Evolutionary conservation across 2,797 vertebrate species (phyloP).

Genomic region (Scomberomorus guttatus): DNA sequence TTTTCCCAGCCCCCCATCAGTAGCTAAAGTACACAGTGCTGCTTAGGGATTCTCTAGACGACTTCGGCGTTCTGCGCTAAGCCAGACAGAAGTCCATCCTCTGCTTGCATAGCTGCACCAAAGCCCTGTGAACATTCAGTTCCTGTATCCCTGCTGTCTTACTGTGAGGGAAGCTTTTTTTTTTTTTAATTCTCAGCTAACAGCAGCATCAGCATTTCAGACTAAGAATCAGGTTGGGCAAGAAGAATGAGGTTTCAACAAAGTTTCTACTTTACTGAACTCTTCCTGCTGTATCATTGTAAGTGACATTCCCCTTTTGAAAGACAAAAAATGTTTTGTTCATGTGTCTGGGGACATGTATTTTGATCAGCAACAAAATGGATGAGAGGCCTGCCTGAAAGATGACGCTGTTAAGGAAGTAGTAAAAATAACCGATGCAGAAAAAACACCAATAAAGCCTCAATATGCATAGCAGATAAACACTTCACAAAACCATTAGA

Average conservation of each 20-base stretch:
- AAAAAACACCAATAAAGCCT: conserved; percentile 6
- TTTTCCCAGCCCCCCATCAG: conserved; percentile 40
- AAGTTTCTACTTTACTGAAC: conserved; percentile 11
- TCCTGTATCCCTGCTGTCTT: conserved; percentile 16
- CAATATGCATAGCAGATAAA: conserved; percentile 3
- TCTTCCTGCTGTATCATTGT: conserved; percentile 4
- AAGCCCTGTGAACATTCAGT: conserved; percentile 43
- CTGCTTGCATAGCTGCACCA: conserved; percentile 17
- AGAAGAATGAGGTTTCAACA: conserved; percentile 11
- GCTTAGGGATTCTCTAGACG: conserved; percentile 23
- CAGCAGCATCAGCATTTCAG: conserved; percentile 50
- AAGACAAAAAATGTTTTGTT: background rate
- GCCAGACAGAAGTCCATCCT: conserved; percentile 36
- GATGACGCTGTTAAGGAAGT: conserved; percentile 12
- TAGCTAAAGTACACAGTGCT: conserved; percentile 28
- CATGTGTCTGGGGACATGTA: background rate
- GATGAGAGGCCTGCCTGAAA: background rate
- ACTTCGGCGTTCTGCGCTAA: conserved; percentile 18
- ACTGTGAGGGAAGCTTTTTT: conserved; percentile 6
- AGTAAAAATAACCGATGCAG: conserved; percentile 8
- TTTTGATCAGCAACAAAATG: conserved; percentile 17
- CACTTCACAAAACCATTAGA: conserved; percentile 28
- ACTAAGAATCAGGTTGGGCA: conserved; percentile 12
- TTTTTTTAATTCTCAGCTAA: conserved; percentile 11
- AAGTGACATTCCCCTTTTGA: background rate